A percentile compares a stretch with the other conserved stretches of the same genome.
Conservation (phyloP, 2,888 invertebrate species). For the Polietes domitor region DNA sequence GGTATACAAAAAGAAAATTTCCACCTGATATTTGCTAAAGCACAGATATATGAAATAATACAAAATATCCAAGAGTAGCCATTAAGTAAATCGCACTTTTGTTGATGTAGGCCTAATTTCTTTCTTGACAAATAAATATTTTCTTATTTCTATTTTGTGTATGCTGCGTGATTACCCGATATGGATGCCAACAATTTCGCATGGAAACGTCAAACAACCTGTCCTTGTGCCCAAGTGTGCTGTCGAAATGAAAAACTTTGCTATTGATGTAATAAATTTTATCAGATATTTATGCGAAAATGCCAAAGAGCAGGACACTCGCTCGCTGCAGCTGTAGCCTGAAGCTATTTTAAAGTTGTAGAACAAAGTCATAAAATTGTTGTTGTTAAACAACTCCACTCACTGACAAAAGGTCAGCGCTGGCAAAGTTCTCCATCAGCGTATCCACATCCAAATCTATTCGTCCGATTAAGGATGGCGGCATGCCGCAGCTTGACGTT, state of each 20-base stretch:
- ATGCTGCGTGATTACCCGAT: too few species aligned
- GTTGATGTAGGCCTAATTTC: too few species aligned
- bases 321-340: not conserved
- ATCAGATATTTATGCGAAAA: not conserved
- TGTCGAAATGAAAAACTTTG: not conserved
- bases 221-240: not conserved
- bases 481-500: not conserved
- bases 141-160: too few species aligned
- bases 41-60: too few species aligned
- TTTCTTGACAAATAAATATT: not conserved
- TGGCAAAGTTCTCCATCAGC: not conserved
- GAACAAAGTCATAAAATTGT: slow-evolving; percentile 6
- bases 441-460: not conserved
- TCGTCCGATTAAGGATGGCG: not conserved
- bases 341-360: not conserved
- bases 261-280: slow-evolving; percentile 1
- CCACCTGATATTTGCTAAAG: too few species aligned
- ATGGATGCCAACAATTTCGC: too few species aligned
- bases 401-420: not conserved
- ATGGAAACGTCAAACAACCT: too few species aligned
- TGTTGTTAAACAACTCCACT: not conserved
- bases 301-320: not conserved
- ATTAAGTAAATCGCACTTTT: too few species aligned
- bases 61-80: too few species aligned
- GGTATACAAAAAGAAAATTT: too few species aligned